These are phyloP conservation scores for Sebastes goodei DNA, from an alignment of 2,797 vertebrate species.

Conservation along the genomic window DNA sequence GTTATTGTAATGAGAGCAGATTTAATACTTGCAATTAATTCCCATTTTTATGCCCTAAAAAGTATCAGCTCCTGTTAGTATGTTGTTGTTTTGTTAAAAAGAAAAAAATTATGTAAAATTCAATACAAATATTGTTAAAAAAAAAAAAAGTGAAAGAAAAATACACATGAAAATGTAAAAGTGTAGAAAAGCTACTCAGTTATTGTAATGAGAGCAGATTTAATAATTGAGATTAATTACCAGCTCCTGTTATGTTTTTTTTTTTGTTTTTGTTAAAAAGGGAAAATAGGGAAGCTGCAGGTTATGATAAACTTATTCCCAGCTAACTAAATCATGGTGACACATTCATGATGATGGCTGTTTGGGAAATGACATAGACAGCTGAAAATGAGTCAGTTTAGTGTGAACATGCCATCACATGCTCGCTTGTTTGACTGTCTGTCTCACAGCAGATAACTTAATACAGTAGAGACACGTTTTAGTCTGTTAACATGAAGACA, in stretches of 20 bases:
- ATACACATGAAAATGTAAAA: not conserved
- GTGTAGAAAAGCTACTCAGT: not conserved
- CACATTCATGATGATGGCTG: not conserved
- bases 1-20: not conserved
- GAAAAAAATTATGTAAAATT: not conserved
- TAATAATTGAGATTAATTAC: not conserved
- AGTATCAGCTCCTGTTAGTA: no score
- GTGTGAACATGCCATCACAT: conserved; percentile 41
- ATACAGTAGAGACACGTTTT: not conserved
- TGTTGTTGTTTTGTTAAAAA: not conserved
- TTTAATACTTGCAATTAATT: not conserved
- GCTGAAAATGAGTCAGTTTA: conserved; percentile 46
- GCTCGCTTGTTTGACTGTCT: not conserved
- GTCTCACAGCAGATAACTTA: not conserved
- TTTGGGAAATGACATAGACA: conserved; percentile 4
- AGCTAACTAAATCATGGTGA: not conserved
- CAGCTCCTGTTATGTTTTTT: not conserved
- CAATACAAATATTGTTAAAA: no score
- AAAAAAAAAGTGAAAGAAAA: not conserved
- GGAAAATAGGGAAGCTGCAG: not conserved
- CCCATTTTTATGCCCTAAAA: no score
- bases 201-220: not conserved
- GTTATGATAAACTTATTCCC: not conserved
- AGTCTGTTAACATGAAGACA: not conserved
- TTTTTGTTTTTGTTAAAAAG: not conserved